A percentile compares a stretch with the other conserved stretches of the same genome.
Evolutionary conservation across 2,888 invertebrate genomes (phyloP).

Genomic region (Melinopterus prodromus): DNA sequence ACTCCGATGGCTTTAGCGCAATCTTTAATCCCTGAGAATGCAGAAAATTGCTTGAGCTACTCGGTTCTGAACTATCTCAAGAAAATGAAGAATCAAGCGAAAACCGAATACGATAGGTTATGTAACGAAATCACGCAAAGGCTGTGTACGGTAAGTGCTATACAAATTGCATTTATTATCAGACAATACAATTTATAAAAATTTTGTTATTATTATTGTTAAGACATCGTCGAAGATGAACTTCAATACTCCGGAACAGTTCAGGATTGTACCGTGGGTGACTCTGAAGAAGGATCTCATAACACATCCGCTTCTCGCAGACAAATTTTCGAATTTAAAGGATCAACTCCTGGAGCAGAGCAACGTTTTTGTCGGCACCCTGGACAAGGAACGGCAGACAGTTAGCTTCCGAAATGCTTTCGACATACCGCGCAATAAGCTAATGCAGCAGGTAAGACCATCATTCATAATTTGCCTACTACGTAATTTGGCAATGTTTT

Average conservation of each 20-base stretch:
- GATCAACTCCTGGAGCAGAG: conserved; percentile 89
- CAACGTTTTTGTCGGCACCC: conserved; percentile 80
- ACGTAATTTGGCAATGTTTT: background rate
- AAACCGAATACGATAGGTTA: conserved; percentile 87
- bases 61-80: conserved; percentile 94
- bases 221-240: conserved; percentile 38
- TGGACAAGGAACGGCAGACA: conserved; percentile 60
- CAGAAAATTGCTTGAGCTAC: conserved; percentile 92
- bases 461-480: background rate
- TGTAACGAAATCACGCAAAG: conserved; percentile 82
- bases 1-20: conserved; percentile 83
- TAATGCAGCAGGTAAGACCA: conserved; percentile 79
- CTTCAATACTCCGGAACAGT: conserved; percentile 58
- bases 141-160: conserved; percentile 56
- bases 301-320: conserved; percentile 81
- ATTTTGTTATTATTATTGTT: conserved; percentile 16
- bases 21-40: conserved; percentile 88
- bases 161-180: too few relatives aligned
- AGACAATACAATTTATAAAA: background rate
- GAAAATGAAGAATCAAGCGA: conserved; percentile 93
- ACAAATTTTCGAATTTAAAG: conserved; percentile 82
- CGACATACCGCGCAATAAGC: conserved; percentile 88
- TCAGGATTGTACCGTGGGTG: conserved; percentile 63
- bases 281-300: conserved; percentile 79
- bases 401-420: conserved; percentile 93